phyloP scores from a whole-genome alignment of 2,888 invertebrate genomes.

The Acholoe squamosa region DNA sequence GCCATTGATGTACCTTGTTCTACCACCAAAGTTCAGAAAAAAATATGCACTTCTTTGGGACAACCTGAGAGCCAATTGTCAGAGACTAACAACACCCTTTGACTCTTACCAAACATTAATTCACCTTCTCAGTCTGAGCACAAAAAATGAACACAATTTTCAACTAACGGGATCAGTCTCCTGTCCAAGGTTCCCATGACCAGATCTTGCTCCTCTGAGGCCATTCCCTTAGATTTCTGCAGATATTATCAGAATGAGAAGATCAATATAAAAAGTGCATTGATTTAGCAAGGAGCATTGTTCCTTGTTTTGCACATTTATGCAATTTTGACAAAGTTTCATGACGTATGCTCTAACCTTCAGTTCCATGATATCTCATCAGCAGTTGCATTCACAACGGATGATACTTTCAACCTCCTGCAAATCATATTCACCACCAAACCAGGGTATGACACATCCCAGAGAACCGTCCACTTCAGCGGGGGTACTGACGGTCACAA shows the following conservation, averaged over 20 bases:
- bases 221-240: neutral
- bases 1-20: neutral
- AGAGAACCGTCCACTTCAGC: neutral
- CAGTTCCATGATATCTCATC: neutral
- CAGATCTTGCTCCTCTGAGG: neutral
- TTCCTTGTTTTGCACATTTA: neutral
- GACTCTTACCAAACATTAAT: neutral
- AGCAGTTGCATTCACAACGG: neutral
- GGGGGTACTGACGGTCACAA: neutral
- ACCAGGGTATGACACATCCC: neutral
- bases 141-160: no score
- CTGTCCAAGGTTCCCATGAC: neutral
- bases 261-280: neutral
- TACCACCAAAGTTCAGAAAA: neutral
- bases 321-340: neutral
- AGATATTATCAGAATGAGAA: neutral
- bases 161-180: neutral
- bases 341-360: neutral
- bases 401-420: neutral
- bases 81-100: constrained; percentile 3
- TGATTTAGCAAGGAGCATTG: neutral
- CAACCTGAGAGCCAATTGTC: neutral
- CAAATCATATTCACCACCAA: neutral
- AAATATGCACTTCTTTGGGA: neutral
- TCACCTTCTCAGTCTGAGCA: neutral